A percentile compares a stretch with the other conserved stretches of the same genome.
These are phyloP conservation scores for Aspidoscelis tigris DNA, from an alignment of 2,113 vertebrate genomes.

Conservation along the genomic window DNA sequence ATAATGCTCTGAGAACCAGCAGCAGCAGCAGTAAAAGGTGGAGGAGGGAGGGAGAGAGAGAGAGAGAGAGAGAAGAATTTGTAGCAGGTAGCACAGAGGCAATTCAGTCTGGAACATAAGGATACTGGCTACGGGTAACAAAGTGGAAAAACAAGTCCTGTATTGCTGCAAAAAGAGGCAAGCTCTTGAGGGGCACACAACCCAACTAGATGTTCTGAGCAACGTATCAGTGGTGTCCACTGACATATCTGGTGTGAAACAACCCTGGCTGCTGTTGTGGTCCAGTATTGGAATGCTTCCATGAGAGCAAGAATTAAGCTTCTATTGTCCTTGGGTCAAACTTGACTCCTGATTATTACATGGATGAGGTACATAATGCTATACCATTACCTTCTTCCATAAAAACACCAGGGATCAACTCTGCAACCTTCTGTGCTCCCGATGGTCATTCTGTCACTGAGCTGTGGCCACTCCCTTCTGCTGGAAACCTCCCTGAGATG, in stretches of 20 bases:
- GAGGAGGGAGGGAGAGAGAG: accelerated
- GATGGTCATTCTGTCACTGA: no score
- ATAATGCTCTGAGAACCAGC: not conserved
- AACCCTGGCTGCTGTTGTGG: no score
- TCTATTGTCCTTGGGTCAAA: no score
- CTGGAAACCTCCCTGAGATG: no score
- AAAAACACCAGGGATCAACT: no score
- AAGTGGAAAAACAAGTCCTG: not conserved
- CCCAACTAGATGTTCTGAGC: not conserved
- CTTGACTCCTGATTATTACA: no score
- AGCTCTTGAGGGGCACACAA: not conserved
- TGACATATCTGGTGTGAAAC: not conserved
- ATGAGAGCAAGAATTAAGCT: no score
- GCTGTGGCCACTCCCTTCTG: no score
- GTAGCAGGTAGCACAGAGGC: not conserved
- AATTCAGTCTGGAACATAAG: not conserved
- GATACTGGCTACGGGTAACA: not conserved
- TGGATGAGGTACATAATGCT: no score
- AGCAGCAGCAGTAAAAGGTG: not conserved
- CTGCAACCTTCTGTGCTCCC: no score
- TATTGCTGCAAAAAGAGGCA: not conserved
- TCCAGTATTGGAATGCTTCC: no score
- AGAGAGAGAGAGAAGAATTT: accelerated
- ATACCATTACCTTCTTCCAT: no score
- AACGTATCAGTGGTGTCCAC: not conserved